These are phyloP conservation scores for Limnodromus scolopaceus DNA, from an alignment of 2,797 vertebrate species.

Conservation along the genomic window DNA sequence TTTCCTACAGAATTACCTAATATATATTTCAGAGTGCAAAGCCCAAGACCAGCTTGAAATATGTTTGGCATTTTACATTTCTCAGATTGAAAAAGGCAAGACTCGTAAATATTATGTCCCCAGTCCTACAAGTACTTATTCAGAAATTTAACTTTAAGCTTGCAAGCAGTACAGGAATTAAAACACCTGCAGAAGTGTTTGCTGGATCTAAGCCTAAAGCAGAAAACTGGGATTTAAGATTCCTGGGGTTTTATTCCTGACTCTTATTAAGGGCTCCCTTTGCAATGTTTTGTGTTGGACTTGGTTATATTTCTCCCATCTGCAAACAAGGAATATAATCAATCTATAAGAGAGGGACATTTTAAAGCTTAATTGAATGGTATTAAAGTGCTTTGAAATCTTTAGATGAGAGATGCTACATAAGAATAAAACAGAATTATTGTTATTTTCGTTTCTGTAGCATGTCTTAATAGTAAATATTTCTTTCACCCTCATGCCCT, in stretches of 20 bases:
- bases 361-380: background rate
- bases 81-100: background rate
- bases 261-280: background rate
- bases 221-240: background rate
- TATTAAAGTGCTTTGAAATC: background rate
- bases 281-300: background rate
- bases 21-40: background rate
- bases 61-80: background rate
- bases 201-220: background rate
- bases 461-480: background rate
- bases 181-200: background rate
- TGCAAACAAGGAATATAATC: background rate
- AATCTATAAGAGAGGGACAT: background rate
- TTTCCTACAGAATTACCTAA: background rate
- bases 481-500: background rate
- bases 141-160: background rate
- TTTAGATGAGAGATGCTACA: background rate
- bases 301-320: background rate
- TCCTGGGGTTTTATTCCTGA: background rate
- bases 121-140: background rate
- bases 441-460: background rate
- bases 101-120: background rate
- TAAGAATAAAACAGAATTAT: background rate
- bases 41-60: background rate
- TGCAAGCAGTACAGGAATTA: background rate